phyloP scores from a whole-genome alignment of 64 coral and sea anemone species.

The Montipora foliosa region DNA sequence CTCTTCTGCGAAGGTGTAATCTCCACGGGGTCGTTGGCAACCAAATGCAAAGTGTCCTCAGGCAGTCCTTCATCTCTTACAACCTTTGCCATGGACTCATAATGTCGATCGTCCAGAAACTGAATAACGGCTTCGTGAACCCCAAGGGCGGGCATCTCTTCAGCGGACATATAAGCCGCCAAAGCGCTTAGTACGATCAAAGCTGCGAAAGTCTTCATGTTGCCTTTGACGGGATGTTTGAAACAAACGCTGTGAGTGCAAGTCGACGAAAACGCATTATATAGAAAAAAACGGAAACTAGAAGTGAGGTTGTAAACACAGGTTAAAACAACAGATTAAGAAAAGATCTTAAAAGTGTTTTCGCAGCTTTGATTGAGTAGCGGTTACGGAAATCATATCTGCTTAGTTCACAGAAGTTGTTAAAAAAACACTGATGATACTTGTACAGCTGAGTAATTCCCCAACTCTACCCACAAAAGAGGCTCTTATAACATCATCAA shows the following conservation, averaged over 20 bases:
- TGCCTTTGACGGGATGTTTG: constrained; percentile 23
- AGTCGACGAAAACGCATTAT: neutral
- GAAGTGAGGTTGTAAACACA: neutral
- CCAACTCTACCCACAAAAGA: neutral
- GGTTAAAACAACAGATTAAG: neutral
- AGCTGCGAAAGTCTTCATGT: constrained; percentile 32
- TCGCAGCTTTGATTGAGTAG: neutral
- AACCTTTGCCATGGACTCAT: constrained; percentile 25
- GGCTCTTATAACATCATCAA: neutral
- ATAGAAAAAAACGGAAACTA: neutral
- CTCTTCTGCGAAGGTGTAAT: too few relatives aligned
- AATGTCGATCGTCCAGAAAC: constrained; percentile 27
- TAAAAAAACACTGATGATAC: neutral
- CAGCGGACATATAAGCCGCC: constrained; percentile 8
- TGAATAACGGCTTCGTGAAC: constrained; percentile 10
- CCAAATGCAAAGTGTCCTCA: neutral
- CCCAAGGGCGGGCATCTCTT: neutral
- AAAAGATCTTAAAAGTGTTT: neutral
- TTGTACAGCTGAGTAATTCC: neutral
- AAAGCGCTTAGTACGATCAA: neutral
- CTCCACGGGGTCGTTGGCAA: neutral
- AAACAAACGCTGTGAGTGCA: neutral
- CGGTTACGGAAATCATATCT: neutral
- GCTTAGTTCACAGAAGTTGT: neutral
- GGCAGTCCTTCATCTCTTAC: constrained; percentile 5